These are phyloP conservation scores for Agrochola lychnidis DNA, from an alignment of 2,888 invertebrate species.

Conservation along the genomic window DNA sequence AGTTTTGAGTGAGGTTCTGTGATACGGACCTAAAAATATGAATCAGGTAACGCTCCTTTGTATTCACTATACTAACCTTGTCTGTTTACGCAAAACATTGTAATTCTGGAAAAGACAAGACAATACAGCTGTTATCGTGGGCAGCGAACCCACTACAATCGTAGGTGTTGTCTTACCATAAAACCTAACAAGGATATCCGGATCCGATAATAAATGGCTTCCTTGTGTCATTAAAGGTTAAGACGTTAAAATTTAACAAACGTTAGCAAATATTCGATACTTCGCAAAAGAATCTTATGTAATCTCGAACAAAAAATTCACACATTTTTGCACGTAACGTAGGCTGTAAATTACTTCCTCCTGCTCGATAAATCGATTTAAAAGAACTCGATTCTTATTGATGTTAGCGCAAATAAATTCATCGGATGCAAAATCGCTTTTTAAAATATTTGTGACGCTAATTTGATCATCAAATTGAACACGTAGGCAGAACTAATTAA, in stretches of 20 bases:
- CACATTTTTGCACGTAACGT: slow-evolving; percentile 30
- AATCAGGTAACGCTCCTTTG: neutral
- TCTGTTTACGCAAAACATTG: neutral
- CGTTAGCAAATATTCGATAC: neutral
- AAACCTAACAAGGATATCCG: slow-evolving; percentile 63
- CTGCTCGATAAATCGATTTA: slow-evolving; percentile 7
- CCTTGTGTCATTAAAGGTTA: slow-evolving; percentile 51
- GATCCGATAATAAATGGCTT: slow-evolving; percentile 54
- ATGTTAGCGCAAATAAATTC: slow-evolving; percentile 7
- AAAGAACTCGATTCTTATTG: slow-evolving; percentile 1
- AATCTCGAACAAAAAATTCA: neutral
- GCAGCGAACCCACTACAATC: slow-evolving; percentile 10
- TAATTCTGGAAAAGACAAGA: slow-evolving; percentile 25
- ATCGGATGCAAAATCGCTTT: neutral
- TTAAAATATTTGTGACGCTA: slow-evolving; percentile 15
- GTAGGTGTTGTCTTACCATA: slow-evolving; percentile 48
- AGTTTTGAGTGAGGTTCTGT: too few species aligned
- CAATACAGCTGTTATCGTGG: slow-evolving; percentile 12
- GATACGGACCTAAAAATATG: neutral
- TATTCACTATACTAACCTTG: neutral
- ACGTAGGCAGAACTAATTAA: slow-evolving; percentile 12
- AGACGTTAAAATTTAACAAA: slow-evolving; percentile 10
- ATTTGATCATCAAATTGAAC: slow-evolving; percentile 2
- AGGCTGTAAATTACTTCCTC: slow-evolving; percentile 28
- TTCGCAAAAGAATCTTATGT: slow-evolving; percentile 5